Evolutionary conservation across 2,113 vertebrate genomes (phyloP).

Genomic region (Galbula dea): DNA sequence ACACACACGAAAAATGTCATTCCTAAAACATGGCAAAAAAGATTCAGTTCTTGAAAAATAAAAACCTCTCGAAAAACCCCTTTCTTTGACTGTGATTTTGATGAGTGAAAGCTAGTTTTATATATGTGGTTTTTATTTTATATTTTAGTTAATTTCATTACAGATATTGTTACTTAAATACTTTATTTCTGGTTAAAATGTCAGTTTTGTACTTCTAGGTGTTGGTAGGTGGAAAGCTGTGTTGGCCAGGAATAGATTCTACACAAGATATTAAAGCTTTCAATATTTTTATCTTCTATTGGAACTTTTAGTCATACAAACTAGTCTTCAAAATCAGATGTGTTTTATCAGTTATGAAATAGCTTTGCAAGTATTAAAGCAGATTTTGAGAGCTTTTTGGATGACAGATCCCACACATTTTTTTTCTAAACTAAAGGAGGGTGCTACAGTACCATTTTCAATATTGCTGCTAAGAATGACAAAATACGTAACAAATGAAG

Average conservation of each 20-base stretch:
- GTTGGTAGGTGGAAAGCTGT: not conserved
- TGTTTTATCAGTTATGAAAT: not conserved
- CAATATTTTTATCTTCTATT: not conserved
- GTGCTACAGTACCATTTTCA: not conserved
- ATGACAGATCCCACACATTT: not conserved
- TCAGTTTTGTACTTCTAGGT: not conserved
- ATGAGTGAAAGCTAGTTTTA: not conserved
- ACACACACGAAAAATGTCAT: not conserved
- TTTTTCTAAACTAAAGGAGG: not conserved
- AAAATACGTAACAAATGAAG: not conserved
- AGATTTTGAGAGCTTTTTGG: not conserved
- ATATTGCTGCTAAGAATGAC: not conserved
- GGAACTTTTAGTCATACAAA: not conserved
- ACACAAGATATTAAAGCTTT: not conserved
- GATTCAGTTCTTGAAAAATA: not conserved
- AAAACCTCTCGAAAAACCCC: not conserved
- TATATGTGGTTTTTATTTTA: not conserved
- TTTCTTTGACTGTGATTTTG: not conserved
- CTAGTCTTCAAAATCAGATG: not conserved
- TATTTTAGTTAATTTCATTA: not conserved
- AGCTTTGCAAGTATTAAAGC: not conserved
- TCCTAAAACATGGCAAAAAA: not conserved
- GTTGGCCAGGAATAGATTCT: not conserved
- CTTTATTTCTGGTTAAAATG: not conserved
- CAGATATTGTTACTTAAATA: not conserved